Base-by-base conservation (phyloP, 2,113 vertebrate genomes). In the Ceyx margarethae region DNA sequence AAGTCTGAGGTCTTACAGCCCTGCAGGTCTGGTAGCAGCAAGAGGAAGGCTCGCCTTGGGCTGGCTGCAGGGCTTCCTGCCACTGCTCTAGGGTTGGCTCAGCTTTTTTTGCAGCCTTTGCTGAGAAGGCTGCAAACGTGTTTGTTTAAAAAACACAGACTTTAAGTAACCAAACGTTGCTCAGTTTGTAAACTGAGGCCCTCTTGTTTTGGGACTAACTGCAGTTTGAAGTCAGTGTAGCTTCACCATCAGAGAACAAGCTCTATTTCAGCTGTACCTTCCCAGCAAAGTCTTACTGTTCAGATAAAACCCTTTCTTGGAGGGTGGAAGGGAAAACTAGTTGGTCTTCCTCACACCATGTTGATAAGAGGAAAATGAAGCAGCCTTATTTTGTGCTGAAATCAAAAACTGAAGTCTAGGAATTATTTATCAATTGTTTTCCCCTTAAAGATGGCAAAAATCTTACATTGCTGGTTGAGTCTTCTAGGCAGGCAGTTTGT, bases 11-110 rank as follows among this genome's bases (percentile, higher is more conserved):
- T 61, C 28, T 76, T 81, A 8, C 1, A 48, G 1, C 6, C 35
- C 28, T 6, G 6, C 17, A 42, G 68, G 3, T 2, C 43, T 0
- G 14, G 66, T 35, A 13, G 69, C 35, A 57, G 74, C 0, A 15
- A 37, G 53, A 42, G 57, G 57, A 45, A 28, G 66, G 62, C 48
- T 56, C 29, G 40, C 69, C 26, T 35, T 22, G 80, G 37, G 56
- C 73, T 94, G 76, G 45, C 80, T 66, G 89, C 88, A 80, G 90
- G 0, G 4, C 54, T 93, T 85, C 83, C 83, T 90, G 85, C 54
- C n/a, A 3, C 51, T 2, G 1, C 83, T 25, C 60, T 8, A 22
- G 25, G 26, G 42, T 43, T 85, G 76, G 37, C 65, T 90, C 56
- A 60, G 89, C 56, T 90, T 23, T 65, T 45, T 22, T 19, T 60